A percentile compares a stretch with the other conserved stretches of the same genome.
Evolutionary conservation across 2,113 vertebrate genomes (phyloP).

Genomic region (Regulus satrapa): DNA sequence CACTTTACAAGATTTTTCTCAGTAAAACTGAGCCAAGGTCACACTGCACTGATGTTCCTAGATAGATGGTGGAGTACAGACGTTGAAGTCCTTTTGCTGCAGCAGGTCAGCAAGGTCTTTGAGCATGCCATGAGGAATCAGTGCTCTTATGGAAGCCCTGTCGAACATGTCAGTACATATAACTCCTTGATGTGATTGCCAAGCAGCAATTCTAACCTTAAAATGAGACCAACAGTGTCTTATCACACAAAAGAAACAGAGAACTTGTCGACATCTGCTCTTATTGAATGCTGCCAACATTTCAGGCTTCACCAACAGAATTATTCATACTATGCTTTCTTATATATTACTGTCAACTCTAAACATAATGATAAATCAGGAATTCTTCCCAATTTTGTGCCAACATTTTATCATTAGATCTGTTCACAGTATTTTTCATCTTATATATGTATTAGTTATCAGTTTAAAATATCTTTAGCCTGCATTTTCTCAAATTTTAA

Average conservation of each 20-base stretch:
- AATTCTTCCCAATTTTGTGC: background rate
- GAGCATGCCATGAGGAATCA: background rate
- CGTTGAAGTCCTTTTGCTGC: background rate
- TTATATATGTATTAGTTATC: background rate
- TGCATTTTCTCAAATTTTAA: background rate
- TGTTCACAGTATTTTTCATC: background rate
- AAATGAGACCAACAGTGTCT: background rate
- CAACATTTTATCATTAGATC: background rate
- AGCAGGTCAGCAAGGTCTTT: background rate
- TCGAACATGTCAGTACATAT: rapidly evolving
- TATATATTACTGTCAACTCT: background rate
- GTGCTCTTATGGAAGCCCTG: background rate
- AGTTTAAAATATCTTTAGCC: background rate
- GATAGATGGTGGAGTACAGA: background rate
- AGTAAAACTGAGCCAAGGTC: background rate
- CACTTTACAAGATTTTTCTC: background rate
- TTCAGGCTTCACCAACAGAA: background rate
- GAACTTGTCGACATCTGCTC: background rate
- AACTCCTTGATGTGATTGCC: background rate
- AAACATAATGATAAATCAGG: background rate
- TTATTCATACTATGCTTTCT: background rate
- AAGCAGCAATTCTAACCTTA: background rate
- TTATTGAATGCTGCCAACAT: background rate
- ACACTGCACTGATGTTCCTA: background rate
- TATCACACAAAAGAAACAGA: background rate